Percentiles rank a stretch among this genome's conserved stretches.
These are phyloP conservation scores for Druon quercuslanigerum DNA, from an alignment of 1,140 invertebrate species.

Conservation along the genomic window DNA sequence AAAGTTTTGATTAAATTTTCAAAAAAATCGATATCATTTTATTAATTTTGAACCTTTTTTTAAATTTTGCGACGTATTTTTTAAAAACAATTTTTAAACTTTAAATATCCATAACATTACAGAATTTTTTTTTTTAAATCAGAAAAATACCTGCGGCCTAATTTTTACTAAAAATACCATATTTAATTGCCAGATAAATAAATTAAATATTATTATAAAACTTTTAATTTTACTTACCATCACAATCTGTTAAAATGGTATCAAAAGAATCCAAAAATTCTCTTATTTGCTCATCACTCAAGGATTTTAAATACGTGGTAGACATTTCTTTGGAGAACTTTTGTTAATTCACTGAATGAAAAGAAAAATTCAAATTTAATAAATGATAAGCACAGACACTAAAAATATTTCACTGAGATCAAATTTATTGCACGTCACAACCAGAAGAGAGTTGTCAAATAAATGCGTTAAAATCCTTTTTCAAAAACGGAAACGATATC, in stretches of 20 bases:
- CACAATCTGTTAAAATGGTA: constrained; percentile 31
- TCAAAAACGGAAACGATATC: too few relatives aligned
- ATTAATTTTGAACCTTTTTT: too few relatives aligned
- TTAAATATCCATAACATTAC: too few relatives aligned
- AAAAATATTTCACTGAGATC: neutral
- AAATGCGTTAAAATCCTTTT: too few relatives aligned
- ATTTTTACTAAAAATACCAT: too few relatives aligned
- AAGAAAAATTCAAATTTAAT: constrained; percentile 12
- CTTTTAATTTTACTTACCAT: constrained; percentile 34
- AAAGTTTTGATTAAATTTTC: too few relatives aligned
- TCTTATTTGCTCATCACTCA: constrained; percentile 60
- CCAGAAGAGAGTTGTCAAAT: too few relatives aligned
- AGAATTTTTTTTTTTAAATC: too few relatives aligned
- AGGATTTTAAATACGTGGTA: constrained; percentile 62
- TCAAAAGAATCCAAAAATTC: constrained; percentile 5
- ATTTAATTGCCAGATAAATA: neutral
- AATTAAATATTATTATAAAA: constrained; percentile 17
- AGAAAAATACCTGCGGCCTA: too few relatives aligned
- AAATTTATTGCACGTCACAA: neutral
- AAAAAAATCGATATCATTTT: too few relatives aligned
- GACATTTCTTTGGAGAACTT: constrained; percentile 52
- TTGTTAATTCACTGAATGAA: neutral
- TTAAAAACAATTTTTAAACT: too few relatives aligned
- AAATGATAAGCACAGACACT: constrained; percentile 17
- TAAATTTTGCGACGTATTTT: too few relatives aligned